phyloP scores from a whole-genome alignment of 2,113 vertebrate genomes.

The Cyprinodon brontotheroides region DNA sequence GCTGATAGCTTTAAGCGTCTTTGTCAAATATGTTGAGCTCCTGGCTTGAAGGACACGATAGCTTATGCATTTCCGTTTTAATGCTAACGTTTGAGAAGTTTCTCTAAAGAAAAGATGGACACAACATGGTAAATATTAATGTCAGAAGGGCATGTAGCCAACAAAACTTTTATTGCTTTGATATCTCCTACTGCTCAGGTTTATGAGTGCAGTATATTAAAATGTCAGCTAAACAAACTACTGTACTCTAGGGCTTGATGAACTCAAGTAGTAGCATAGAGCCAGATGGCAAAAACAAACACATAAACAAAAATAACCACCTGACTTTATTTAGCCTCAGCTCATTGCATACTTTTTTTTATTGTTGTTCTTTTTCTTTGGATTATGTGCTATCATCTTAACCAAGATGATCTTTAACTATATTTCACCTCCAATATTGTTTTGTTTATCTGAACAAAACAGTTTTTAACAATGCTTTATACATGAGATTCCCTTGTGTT shows the following conservation, averaged over 20 bases:
- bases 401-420: constrained; percentile 4
- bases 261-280: constrained; percentile 60
- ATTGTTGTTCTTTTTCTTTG: no score
- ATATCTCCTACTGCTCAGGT: constrained; percentile 39
- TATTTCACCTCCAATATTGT: constrained; percentile 21
- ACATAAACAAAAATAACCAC: constrained; percentile 46
- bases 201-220: constrained; percentile 55
- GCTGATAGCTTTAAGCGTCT: constrained; percentile 66
- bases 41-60: constrained; percentile 45
- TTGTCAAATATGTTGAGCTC: constrained; percentile 54
- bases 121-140: constrained; percentile 41
- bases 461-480: no score
- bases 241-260: constrained; percentile 29
- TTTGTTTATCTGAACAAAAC: no score
- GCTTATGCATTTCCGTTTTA: constrained; percentile 33
- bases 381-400: no score
- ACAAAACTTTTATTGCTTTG: constrained; percentile 44
- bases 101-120: constrained; percentile 18
- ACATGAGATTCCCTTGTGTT: no score
- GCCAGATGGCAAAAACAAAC: constrained; percentile 38
- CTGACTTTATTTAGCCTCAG: constrained; percentile 48
- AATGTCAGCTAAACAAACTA: constrained; percentile 60
- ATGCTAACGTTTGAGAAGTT: constrained; percentile 15
- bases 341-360: constrained; percentile 53
- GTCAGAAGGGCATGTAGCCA: constrained; percentile 27